Evolutionary conservation across 2,797 vertebrate species (phyloP), one percentile per base, ranked within the genome.

Genomic region (Microctenopoma stevenorrisi): DNA sequence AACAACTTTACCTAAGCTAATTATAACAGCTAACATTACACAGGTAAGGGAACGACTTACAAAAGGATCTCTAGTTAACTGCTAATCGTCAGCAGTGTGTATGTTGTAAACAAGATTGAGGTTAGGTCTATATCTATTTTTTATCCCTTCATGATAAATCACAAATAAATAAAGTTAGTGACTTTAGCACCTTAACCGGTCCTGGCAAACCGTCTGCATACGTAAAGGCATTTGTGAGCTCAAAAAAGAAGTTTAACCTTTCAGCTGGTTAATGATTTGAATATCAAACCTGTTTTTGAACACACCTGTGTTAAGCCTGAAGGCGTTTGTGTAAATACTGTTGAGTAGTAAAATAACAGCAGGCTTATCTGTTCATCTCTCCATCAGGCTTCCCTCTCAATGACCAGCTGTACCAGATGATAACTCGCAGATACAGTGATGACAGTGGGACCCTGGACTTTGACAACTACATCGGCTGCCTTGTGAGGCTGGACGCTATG

Each of bases 401-500:
- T 0, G 93, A 96, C 0, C 86, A 95, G 1, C 91, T 99, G 12
- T 93, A 92, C 83, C 48, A 79, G 0, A 90, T 96, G 86, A 88
- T 99, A 0, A 61, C 93, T 58, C 96, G 94, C 69, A 94, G 97
- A 5, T 99, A 98, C 3, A 92, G 95, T 0, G 88, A 94, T 0
- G 94, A 96, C 9, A 86, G 68, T 0, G 95, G 96, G 1, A 93
- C 94, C 87, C 94, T 99, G 94, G 96, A 99, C 78, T 99, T 99
- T 74, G 98, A 98, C 90, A 96, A 92, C 86, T 99, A 97, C 90
- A 96, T 99, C 4, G 94, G 95, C 82, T 98, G 96, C 84, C 90
- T 99, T 68, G 96, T 99, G 30, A 93, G 96, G 15, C 92, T 99
- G 79, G 98, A 99, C n/a, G 95, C 96, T 79, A 98, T 99, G 98